These are phyloP conservation scores for Euura lappo DNA, from an alignment of 1,140 invertebrate species.

Conservation along the genomic window DNA sequence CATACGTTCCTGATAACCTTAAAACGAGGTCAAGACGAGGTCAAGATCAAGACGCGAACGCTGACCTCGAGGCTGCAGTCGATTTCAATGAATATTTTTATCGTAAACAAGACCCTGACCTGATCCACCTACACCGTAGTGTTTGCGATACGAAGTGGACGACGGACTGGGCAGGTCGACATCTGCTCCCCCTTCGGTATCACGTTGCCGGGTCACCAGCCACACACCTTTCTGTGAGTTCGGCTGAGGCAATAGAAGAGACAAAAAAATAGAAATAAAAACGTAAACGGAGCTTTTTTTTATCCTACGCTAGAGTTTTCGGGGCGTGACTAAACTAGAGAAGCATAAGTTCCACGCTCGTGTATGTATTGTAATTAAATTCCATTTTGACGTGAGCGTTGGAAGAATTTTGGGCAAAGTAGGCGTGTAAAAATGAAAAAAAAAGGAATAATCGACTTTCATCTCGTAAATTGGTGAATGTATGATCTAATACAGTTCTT, in stretches of 20 bases:
- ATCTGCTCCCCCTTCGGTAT: not conserved
- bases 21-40: too few relatives aligned
- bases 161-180: not conserved
- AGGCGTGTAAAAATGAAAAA: not conserved
- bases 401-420: not conserved
- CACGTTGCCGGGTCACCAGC: not conserved
- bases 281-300: too few relatives aligned
- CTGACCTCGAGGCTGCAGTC: too few relatives aligned
- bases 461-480: not conserved
- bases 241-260: too few relatives aligned
- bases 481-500: not conserved
- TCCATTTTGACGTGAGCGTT: not conserved
- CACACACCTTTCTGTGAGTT: not conserved
- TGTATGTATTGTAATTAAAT: not conserved
- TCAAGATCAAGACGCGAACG: too few relatives aligned
- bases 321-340: too few relatives aligned
- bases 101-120: not conserved
- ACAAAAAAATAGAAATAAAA: too few relatives aligned
- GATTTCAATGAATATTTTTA: not conserved
- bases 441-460: constrained; percentile 1
- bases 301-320: too few relatives aligned
- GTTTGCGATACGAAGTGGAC: not conserved
- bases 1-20: too few relatives aligned
- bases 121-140: not conserved
- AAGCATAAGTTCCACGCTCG: not conserved